A percentile compares a stretch with the other conserved stretches of the same genome.
Evolutionary conservation across 2,797 vertebrate genomes (phyloP).

Genomic region (Phrynocephalus guinanensis): DNA sequence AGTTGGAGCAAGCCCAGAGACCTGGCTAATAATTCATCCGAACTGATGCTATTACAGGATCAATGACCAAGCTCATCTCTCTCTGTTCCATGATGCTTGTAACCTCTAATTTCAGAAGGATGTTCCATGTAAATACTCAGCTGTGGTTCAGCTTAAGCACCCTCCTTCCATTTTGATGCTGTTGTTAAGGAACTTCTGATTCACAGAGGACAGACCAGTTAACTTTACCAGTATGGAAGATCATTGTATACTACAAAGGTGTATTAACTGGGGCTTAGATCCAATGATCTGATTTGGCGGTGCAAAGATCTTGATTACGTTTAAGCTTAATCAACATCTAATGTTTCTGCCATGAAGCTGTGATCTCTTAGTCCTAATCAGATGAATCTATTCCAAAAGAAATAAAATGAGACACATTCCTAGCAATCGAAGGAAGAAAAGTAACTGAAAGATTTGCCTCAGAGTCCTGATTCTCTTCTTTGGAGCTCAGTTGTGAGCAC

Average conservation of each 20-base stretch:
- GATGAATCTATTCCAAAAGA: too few relatives aligned
- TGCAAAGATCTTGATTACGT: neutral
- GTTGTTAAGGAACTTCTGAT: neutral
- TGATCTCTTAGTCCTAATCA: neutral
- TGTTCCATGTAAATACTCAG: too few relatives aligned
- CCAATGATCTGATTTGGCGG: neutral
- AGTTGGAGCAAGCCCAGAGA: too few relatives aligned
- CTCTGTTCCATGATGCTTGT: neutral
- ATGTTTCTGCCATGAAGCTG: neutral
- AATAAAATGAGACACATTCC: too few relatives aligned
- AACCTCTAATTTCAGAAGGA: neutral
- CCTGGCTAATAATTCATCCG: neutral
- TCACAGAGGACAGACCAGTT: neutral
- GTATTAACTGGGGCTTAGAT: neutral
- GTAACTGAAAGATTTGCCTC: too few relatives aligned
- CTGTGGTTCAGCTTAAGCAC: too few relatives aligned
- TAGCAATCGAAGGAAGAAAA: too few relatives aligned
- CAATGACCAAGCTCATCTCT: neutral
- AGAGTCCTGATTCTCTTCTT: too few relatives aligned
- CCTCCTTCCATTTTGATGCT: neutral
- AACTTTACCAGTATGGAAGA: neutral
- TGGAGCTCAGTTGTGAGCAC: too few relatives aligned
- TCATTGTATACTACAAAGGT: neutral
- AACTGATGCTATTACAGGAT: neutral
- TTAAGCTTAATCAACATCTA: neutral